Evolutionary conservation across 2,888 invertebrate species (phyloP).

Genomic region (Teinopalpus imperialis): DNA sequence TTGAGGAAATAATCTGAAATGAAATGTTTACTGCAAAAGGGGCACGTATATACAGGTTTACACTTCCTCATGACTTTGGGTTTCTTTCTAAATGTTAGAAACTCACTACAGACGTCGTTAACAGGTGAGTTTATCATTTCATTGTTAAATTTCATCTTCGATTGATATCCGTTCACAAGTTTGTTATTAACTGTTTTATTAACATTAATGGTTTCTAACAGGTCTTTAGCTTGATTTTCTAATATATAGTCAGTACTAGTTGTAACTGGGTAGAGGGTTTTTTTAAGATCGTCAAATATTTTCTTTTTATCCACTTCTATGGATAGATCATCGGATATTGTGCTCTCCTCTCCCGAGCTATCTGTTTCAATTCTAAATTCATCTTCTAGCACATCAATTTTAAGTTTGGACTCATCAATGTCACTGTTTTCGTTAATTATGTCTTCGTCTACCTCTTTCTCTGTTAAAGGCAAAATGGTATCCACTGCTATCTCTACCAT

Average conservation of each 20-base stretch:
- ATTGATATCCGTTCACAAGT: conserved; percentile 51
- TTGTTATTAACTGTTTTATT: conserved; percentile 44
- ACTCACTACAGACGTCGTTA: conserved; percentile 56
- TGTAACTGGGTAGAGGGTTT: conserved; percentile 3
- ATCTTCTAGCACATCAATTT: conserved; percentile 67
- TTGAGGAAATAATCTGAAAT: conserved; percentile 66
- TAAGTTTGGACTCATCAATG: conserved; percentile 45
- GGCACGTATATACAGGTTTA: conserved; percentile 52
- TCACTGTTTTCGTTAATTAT: conserved; percentile 38
- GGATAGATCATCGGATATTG: conserved; percentile 13
- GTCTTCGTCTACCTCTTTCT: conserved; percentile 41
- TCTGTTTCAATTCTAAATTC: conserved; percentile 63
- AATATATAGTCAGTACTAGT: conserved; percentile 22
- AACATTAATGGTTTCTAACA: too few relatives aligned
- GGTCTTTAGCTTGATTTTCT: conserved; percentile 42
- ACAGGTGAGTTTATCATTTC: conserved; percentile 17
- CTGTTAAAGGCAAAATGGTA: conserved; percentile 48
- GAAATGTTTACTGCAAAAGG: conserved; percentile 61
- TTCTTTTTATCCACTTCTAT: not conserved
- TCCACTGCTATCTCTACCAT: conserved; percentile 59
- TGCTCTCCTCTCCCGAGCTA: conserved; percentile 39
- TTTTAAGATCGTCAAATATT: conserved; percentile 12
- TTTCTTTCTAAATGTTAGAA: conserved; percentile 60
- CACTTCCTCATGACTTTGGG: conserved; percentile 31
- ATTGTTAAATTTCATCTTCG: conserved; percentile 27